Percentiles rank a stretch among this genome's conserved stretches.
Conservation (phyloP, 2,113 vertebrate species). For the Rhizomys pruinosus region DNA sequence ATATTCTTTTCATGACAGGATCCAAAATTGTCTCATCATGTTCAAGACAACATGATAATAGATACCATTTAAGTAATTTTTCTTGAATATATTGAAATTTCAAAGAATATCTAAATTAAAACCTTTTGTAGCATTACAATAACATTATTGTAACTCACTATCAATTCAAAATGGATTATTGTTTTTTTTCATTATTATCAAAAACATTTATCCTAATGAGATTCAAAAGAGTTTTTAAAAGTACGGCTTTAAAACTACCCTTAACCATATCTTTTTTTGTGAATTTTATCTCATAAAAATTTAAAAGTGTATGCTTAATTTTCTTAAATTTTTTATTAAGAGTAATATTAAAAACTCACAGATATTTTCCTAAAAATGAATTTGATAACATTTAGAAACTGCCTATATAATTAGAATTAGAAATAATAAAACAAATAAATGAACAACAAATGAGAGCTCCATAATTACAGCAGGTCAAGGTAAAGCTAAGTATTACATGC, state of each 20-base stretch:
- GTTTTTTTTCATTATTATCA: not conserved
- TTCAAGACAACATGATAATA: slow-evolving; percentile 38
- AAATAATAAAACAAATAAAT: not conserved
- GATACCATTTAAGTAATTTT: slow-evolving; percentile 29
- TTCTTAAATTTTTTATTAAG: not conserved
- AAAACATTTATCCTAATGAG: slow-evolving; percentile 12
- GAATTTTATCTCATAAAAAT: not conserved
- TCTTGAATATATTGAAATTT: slow-evolving; percentile 48
- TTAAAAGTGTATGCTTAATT: not conserved
- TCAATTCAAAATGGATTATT: slow-evolving; percentile 40
- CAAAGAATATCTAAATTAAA: slow-evolving; percentile 50
- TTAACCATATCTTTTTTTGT: not conserved
- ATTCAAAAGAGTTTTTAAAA: not conserved
- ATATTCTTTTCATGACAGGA: not conserved
- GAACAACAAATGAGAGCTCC: not conserved
- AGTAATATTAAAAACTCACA: not conserved
- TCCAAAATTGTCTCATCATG: not conserved
- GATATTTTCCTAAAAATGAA: not conserved
- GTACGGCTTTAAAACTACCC: not conserved
- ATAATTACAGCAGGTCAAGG: not conserved
- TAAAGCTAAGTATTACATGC: not conserved
- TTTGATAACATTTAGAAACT: slow-evolving; percentile 2
- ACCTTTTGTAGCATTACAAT: not conserved
- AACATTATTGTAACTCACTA: slow-evolving; percentile 34
- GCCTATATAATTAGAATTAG: not conserved